phyloP scores from a whole-genome alignment of 2,113 vertebrate species.

The Platysternon megacephalum region DNA sequence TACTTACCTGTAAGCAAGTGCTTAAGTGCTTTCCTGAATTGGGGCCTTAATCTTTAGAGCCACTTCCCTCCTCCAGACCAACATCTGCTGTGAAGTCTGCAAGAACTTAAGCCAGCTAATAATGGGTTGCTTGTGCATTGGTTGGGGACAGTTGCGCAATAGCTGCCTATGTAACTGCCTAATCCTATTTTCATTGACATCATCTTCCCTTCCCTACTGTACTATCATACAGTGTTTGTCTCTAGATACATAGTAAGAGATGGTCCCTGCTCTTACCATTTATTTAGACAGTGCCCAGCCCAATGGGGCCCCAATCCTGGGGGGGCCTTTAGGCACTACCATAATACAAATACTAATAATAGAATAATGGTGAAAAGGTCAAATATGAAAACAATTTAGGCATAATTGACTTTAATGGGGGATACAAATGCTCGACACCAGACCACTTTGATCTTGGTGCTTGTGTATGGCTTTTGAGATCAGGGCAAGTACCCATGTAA shows the following conservation, averaged over 20 bases:
- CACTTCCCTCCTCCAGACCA: neutral
- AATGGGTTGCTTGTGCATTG: neutral
- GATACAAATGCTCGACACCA: neutral
- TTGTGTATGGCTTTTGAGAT: neutral
- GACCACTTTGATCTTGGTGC: neutral
- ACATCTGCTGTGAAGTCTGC: neutral
- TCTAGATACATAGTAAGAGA: neutral
- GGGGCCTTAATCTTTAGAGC: neutral
- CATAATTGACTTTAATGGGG: neutral
- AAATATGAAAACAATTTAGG: neutral
- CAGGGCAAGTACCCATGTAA: neutral
- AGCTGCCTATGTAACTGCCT: neutral
- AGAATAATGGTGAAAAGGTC: neutral
- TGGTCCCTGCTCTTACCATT: neutral
- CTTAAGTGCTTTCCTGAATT: neutral
- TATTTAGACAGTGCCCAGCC: neutral
- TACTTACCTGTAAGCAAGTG: neutral
- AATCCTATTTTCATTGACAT: neutral
- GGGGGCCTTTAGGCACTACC: neutral
- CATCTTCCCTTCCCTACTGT: neutral
- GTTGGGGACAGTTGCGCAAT: neutral
- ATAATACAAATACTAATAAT: neutral
- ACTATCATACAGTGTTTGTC: neutral
- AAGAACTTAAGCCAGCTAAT: neutral
- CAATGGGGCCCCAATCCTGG: neutral